A percentile compares a stretch with the other conserved stretches of the same genome.
These are phyloP conservation scores for Lagopus muta DNA, from an alignment of 2,113 vertebrate species.

Conservation along the genomic window DNA sequence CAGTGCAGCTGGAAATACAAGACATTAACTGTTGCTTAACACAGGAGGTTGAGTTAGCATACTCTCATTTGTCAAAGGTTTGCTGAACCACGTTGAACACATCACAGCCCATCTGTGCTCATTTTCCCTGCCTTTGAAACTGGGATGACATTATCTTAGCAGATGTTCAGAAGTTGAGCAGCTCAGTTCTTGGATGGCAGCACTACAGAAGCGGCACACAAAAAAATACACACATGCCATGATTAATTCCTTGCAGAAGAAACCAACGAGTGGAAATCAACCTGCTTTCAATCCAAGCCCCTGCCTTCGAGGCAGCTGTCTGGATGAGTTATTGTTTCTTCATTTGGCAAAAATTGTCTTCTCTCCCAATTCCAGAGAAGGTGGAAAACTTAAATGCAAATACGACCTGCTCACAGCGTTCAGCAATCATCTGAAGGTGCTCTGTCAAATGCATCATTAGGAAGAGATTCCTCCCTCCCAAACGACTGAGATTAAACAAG, in stretches of 20 bases:
- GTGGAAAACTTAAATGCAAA: not conserved
- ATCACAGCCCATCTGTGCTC: not conserved
- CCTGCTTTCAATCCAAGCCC: not conserved
- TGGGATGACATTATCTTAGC: not conserved
- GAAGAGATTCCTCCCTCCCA: not conserved
- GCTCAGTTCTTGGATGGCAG: not conserved
- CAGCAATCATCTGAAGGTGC: not conserved
- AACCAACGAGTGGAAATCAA: not conserved
- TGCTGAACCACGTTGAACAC: not conserved
- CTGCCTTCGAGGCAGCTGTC: constrained; percentile 3
- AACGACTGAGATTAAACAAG: not conserved
- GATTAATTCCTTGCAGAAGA: not conserved
- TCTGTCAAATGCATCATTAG: not conserved
- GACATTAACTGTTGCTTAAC: not conserved
- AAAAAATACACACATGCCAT: not conserved
- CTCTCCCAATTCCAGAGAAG: not conserved
- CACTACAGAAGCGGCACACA: not conserved
- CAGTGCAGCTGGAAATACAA: not conserved
- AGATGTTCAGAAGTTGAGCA: not conserved
- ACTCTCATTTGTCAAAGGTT: not conserved
- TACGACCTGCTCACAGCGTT: not conserved
- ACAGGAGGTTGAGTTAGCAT: not conserved
- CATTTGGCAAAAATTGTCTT: not conserved
- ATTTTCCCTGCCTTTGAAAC: not conserved
- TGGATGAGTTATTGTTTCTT: not conserved